These are phyloP conservation scores for Oncorhynchus kisutch DNA, from an alignment of 2,113 vertebrate genomes.

Conservation along the genomic window DNA sequence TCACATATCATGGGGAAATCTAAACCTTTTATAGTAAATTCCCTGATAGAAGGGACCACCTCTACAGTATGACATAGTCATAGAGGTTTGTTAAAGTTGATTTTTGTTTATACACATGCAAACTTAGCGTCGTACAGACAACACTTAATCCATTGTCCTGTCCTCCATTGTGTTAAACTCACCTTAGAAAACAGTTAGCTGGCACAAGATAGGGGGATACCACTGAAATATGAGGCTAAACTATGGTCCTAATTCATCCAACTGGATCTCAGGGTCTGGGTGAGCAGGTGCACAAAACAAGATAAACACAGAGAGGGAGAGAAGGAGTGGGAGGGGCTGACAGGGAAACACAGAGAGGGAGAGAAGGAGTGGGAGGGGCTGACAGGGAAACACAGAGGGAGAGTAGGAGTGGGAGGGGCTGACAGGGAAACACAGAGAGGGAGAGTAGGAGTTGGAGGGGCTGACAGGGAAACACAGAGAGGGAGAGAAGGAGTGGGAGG, in stretches of 20 bases:
- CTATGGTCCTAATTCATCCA: constrained; percentile 31
- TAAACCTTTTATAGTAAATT: not conserved
- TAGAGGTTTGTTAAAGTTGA: not conserved
- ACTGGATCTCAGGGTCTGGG: constrained; percentile 42
- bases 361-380: too few species aligned
- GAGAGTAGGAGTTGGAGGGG: too few species aligned
- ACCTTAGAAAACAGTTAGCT: constrained; percentile 30
- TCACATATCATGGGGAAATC: not conserved
- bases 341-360: too few species aligned
- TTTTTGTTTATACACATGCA: not conserved
- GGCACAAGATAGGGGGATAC: constrained; percentile 27
- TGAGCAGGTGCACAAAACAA: constrained; percentile 32
- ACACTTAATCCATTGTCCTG: not conserved
- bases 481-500: too few species aligned
- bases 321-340: too few species aligned
- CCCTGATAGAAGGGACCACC: not conserved
- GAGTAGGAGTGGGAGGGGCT: too few species aligned
- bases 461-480: too few species aligned
- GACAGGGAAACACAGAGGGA: too few species aligned
- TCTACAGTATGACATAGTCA: not conserved
- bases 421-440: too few species aligned
- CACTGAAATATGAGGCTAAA: constrained; percentile 54
- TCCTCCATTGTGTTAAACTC: not conserved
- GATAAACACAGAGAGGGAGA: constrained; percentile 25
- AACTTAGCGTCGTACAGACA: not conserved